Base-by-base conservation (phyloP, 2,113 vertebrate species). In the human region DNA sequence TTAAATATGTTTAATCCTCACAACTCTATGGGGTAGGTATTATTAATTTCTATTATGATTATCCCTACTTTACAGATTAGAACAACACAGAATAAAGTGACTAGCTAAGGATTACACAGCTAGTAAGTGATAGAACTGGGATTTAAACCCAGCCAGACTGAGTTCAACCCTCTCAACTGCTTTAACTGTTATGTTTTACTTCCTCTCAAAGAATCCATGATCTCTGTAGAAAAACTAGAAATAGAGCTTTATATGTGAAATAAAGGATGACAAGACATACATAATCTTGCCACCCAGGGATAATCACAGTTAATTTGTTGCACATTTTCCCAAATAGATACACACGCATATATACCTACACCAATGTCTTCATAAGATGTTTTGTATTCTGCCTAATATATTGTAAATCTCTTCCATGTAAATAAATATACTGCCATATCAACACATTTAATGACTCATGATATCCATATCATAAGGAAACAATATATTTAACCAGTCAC, bases 171-270 rank as follows among this genome's bases (percentile, higher is more conserved):
- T 89, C 57, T 81, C 14, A 76, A 55, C 30, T 30, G 6, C 35
- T 70, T 72, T 78, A 86, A 81, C 16, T 76, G 27, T 17, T 75
- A 75, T 76, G 22, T 5, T 57, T 20, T 66, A 57, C 9, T 68
- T 70, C 25, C 43, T 86, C 43, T 90, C 22, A 61, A 86, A 89
- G 30, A 80, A 93, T 86, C 30, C 32, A 94, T 7, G 25, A 38
- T 82, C 14, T 66, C 57, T 43, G 3, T 23, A 86, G 79, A 94
- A 94, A 96, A 96, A n/a, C 38, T 17, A 89, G 52, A 91, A 61
- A 79, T 4, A 52, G 9, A 81, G 85, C 8, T 94, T 79, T 59
- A 35, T 11, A 0, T 68, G 30, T 59, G n/a, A 92, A 84, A 10
- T n/a, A 43, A 22, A 0, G 10, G 22, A 48, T 50, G 38, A 64